Percentiles rank a stretch among this genome's conserved stretches.
Evolutionary conservation across 2,888 invertebrate genomes (phyloP).

Genomic region (Patella ulyssiponensis): DNA sequence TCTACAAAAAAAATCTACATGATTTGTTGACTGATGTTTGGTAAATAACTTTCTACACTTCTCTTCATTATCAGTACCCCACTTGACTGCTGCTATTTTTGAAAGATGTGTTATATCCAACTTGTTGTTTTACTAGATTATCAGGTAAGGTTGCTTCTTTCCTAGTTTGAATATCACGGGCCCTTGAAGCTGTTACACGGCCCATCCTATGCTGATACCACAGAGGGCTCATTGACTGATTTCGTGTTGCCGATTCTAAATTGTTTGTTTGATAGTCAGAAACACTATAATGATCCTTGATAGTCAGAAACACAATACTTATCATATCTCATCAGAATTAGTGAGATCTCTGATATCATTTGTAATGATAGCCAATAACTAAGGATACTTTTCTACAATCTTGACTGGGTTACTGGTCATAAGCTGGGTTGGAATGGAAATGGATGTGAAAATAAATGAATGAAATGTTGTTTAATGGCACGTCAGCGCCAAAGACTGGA

Average conservation of each 20-base stretch:
- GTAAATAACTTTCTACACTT: not conserved
- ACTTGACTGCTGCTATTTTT: constrained; percentile 20
- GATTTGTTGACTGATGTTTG: not conserved
- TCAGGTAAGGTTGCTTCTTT: constrained; percentile 15
- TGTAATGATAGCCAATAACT: not conserved
- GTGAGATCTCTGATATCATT: too few relatives aligned
- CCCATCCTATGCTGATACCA: constrained; percentile 15
- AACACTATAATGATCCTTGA: not conserved
- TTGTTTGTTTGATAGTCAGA: not conserved
- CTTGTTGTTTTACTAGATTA: constrained; percentile 17
- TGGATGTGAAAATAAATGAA: too few relatives aligned
- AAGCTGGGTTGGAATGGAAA: not conserved
- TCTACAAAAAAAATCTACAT: not conserved
- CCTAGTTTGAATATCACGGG: constrained; percentile 19
- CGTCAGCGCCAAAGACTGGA: too few relatives aligned
- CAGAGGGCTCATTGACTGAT: not conserved
- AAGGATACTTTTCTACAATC: constrained; percentile 11
- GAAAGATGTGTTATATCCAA: constrained; percentile 21
- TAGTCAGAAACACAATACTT: not conserved
- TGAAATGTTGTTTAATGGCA: too few relatives aligned
- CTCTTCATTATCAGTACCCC: constrained; percentile 13
- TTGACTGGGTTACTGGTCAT: constrained; percentile 7
- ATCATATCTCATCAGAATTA: not conserved
- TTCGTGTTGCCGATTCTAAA: not conserved
- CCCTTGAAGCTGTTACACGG: constrained; percentile 12